Evolutionary conservation across 2,797 vertebrate genomes (phyloP).

Genomic region (Antrozous pallidus): DNA sequence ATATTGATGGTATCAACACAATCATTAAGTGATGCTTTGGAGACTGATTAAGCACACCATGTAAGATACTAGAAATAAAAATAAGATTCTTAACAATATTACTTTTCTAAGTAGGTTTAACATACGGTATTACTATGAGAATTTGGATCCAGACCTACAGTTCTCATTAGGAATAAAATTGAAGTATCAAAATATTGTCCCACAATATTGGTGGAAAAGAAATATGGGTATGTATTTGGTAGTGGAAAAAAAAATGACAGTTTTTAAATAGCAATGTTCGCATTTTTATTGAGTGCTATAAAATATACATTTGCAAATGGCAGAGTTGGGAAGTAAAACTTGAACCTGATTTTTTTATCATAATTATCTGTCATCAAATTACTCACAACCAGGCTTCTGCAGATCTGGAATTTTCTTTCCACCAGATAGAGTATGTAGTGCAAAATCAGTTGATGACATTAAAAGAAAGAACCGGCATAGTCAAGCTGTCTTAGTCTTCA

Average conservation of each 20-base stretch:
- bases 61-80: slow-evolving; percentile 59
- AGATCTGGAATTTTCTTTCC: slow-evolving; percentile 17
- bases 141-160: neutral
- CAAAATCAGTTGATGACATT: slow-evolving; percentile 35
- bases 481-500: slow-evolving; percentile 75
- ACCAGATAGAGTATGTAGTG: neutral
- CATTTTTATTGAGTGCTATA: slow-evolving; percentile 67
- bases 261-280: slow-evolving; percentile 42
- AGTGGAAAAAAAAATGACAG: neutral
- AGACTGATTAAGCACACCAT: neutral
- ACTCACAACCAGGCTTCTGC: neutral
- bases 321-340: slow-evolving; percentile 17
- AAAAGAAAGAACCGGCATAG: slow-evolving; percentile 11
- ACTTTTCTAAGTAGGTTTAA: slow-evolving; percentile 23
- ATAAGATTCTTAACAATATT: slow-evolving; percentile 52
- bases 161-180: slow-evolving; percentile 61
- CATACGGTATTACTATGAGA: slow-evolving; percentile 30
- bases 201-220: slow-evolving; percentile 3
- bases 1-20: slow-evolving; percentile 31
- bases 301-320: slow-evolving; percentile 44
- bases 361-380: slow-evolving; percentile 39
- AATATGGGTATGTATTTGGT: neutral
- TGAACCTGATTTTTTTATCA: slow-evolving; percentile 58
- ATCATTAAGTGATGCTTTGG: slow-evolving; percentile 32
- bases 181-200: slow-evolving; percentile 39